These are phyloP conservation scores for Gymnosoma rotundatum DNA, from an alignment of 2,888 invertebrate genomes.

Conservation along the genomic window DNA sequence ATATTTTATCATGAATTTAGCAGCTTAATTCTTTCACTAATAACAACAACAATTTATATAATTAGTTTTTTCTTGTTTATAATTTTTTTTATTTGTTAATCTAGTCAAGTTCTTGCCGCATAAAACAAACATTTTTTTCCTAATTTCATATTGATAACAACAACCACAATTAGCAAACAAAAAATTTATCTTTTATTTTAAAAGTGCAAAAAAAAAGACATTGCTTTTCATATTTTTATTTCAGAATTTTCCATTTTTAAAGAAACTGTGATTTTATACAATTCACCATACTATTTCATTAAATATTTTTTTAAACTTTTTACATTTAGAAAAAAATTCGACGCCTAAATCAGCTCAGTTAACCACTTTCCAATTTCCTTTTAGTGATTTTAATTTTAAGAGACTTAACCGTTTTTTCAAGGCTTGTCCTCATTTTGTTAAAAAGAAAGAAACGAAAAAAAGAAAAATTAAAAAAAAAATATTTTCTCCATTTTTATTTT, in stretches of 20 bases:
- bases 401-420: not conserved
- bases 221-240: constrained; percentile 30
- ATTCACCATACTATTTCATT: constrained; percentile 35
- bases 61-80: constrained; percentile 24
- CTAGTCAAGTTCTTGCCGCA: constrained; percentile 80
- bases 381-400: no score
- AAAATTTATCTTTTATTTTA: constrained; percentile 11
- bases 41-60: constrained; percentile 15
- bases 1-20: not conserved
- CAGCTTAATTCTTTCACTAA: not conserved
- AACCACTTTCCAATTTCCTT: constrained; percentile 13
- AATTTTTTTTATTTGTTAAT: constrained; percentile 69
- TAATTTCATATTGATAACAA: not conserved
- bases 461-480: not conserved
- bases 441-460: no score
- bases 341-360: constrained; percentile 13
- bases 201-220: constrained; percentile 30
- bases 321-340: not conserved
- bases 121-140: constrained; percentile 23
- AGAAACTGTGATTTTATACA: constrained; percentile 66
- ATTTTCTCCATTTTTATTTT: constrained; percentile 18
- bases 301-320: constrained; percentile 11
- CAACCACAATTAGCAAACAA: not conserved
- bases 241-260: constrained; percentile 53
- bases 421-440: constrained; percentile 17